phyloP scores from a whole-genome alignment of 2,113 vertebrate genomes.

The Leuciscus idus region DNA sequence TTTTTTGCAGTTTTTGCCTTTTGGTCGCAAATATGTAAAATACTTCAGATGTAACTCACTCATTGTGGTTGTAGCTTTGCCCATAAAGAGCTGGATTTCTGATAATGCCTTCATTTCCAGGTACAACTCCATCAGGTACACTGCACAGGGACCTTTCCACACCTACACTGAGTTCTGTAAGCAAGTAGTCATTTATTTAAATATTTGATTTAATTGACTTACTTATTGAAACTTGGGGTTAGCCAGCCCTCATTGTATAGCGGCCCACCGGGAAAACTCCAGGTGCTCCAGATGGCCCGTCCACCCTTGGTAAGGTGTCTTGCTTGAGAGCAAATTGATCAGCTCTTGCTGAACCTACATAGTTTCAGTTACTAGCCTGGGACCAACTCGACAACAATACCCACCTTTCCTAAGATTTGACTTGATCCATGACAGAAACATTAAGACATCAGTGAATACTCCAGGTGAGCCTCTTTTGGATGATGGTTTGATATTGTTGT shows the following conservation, averaged over 20 bases:
- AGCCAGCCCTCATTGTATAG: not conserved
- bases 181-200: not conserved
- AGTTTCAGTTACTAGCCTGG: too few relatives aligned
- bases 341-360: too few relatives aligned
- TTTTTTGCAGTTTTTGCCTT: not conserved
- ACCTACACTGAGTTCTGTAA: slow-evolving; percentile 13
- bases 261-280: not conserved
- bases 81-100: slow-evolving; percentile 71
- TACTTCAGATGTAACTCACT: slow-evolving; percentile 71
- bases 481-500: slow-evolving; percentile 69
- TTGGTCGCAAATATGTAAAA: not conserved
- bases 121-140: slow-evolving; percentile 66
- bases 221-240: not conserved
- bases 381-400: not conserved
- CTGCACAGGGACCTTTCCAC: slow-evolving; percentile 66
- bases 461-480: slow-evolving; percentile 81
- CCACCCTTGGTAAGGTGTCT: not conserved
- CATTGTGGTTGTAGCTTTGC: slow-evolving; percentile 74
- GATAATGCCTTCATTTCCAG: slow-evolving; percentile 71
- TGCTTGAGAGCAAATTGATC: not conserved
- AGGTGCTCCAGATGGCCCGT: not conserved
- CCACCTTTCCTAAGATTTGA: slow-evolving; percentile 64
- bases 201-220: not conserved
- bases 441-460: slow-evolving; percentile 82
- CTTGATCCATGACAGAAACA: slow-evolving; percentile 83